Evolutionary conservation across 2,888 invertebrate species (phyloP).

Genomic region (Bugulina stolonifera): DNA sequence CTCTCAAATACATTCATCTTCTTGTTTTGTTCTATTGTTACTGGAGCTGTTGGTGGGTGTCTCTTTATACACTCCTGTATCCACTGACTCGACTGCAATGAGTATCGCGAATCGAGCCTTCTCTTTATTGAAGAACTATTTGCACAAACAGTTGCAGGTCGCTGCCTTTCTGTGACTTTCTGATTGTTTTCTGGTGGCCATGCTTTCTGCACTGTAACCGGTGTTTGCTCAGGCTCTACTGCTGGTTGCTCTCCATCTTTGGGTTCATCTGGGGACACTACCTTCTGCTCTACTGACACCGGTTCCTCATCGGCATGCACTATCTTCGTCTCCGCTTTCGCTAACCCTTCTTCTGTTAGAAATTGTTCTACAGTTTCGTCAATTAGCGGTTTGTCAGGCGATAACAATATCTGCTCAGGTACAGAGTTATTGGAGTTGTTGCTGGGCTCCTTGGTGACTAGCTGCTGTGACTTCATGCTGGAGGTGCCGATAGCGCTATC

Average conservation of each 20-base stretch:
- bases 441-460: background rate
- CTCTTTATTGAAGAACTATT: background rate
- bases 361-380: too few relatives aligned
- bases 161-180: too few relatives aligned
- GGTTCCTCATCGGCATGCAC: too few relatives aligned
- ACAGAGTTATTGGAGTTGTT: too few relatives aligned
- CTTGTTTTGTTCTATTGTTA: background rate
- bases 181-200: too few relatives aligned
- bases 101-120: background rate
- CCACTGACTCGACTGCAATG: background rate
- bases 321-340: too few relatives aligned
- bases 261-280: background rate
- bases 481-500: conserved; percentile 14
- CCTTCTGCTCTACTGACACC: too few relatives aligned
- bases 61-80: background rate
- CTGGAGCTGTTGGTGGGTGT: background rate
- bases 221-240: too few relatives aligned
- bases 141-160: background rate
- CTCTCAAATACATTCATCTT: conserved; percentile 17
- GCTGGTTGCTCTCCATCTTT: background rate
- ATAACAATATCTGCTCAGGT: too few relatives aligned
- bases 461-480: background rate
- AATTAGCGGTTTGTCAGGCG: too few relatives aligned
- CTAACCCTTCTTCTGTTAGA: too few relatives aligned
- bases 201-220: too few relatives aligned